Evolutionary conservation across 2,113 vertebrate species (phyloP).

Genomic region (Pontoporia blainvillei): DNA sequence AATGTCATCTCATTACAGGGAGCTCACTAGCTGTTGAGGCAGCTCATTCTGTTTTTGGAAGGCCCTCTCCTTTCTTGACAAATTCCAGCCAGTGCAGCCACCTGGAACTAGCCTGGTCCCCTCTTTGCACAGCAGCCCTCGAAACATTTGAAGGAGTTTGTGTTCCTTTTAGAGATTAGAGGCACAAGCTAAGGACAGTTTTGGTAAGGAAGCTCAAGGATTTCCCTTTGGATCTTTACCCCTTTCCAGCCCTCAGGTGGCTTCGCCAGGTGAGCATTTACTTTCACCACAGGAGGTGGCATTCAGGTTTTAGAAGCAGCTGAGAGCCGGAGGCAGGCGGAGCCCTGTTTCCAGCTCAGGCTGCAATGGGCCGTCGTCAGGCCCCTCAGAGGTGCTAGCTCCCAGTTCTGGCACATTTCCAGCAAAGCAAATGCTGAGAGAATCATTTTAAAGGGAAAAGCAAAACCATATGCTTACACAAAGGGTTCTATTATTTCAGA

Average conservation of each 20-base stretch:
- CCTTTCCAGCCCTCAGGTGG: not conserved
- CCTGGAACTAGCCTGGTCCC: not conserved
- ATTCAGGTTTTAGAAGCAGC: not conserved
- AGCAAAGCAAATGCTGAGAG: not conserved
- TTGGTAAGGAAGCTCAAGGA: not conserved
- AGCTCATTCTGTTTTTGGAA: not conserved
- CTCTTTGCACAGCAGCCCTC: not conserved
- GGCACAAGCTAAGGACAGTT: not conserved
- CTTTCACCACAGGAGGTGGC: not conserved
- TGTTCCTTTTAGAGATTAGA: not conserved
- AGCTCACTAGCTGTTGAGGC: not conserved
- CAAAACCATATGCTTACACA: not conserved
- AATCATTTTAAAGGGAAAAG: not conserved
- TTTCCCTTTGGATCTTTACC: not conserved
- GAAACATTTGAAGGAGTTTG: not conserved
- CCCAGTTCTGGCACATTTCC: not conserved
- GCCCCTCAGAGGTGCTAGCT: not conserved
- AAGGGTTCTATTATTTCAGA: not conserved
- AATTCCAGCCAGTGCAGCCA: not conserved
- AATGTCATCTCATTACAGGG: not conserved
- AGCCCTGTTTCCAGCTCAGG: not conserved
- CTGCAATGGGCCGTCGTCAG: rapidly evolving
- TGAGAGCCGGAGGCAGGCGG: not conserved
- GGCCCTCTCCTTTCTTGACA: not conserved
- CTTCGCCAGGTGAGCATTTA: not conserved